These are phyloP conservation scores for Lagorchestes hirsutus DNA, from an alignment of 2,797 vertebrate genomes.

Conservation along the genomic window DNA sequence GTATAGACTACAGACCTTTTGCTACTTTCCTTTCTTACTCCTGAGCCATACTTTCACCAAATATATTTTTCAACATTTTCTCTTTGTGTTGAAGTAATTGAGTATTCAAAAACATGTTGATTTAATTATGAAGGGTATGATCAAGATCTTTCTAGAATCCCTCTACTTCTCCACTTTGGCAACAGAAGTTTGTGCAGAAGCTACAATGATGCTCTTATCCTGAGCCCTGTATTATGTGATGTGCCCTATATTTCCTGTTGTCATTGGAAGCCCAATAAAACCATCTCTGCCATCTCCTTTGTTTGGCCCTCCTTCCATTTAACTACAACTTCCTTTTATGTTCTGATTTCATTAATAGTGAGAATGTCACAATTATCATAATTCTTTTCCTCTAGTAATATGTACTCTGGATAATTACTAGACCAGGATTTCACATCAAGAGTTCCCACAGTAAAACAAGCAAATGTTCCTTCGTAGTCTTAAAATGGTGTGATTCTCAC, in stretches of 20 bases:
- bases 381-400: background rate
- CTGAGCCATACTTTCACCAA: background rate
- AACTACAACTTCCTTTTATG: background rate
- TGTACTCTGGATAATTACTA: background rate
- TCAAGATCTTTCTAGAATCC: background rate
- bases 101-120: background rate
- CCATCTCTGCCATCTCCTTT: background rate
- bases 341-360: background rate
- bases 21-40: background rate
- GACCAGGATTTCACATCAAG: background rate
- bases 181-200: background rate
- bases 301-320: background rate
- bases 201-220: background rate
- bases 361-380: background rate
- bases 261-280: background rate
- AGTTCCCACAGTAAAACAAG: background rate
- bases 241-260: background rate
- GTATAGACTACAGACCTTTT: background rate
- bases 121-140: background rate
- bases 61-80: constrained; percentile 3
- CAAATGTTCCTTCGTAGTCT: background rate
- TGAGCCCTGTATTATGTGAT: background rate
- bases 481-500: background rate
- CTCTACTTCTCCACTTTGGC: background rate
- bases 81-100: background rate